A percentile compares a stretch with the other conserved stretches of the same genome.
Conservation (phyloP, 2,888 invertebrate species). For the Callyntrura guangdongensis region DNA sequence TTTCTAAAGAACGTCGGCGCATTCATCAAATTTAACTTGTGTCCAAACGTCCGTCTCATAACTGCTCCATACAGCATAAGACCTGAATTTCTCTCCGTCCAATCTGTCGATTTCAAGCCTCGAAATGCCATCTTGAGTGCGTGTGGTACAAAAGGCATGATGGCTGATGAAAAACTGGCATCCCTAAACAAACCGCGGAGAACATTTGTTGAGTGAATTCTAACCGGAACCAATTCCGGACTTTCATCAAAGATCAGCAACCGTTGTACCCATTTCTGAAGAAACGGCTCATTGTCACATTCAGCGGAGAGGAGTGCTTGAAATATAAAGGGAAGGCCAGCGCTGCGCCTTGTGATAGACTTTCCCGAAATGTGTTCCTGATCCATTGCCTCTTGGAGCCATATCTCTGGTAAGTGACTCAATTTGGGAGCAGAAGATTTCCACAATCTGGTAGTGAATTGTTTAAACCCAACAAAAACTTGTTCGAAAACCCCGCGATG, state of each 20-base stretch:
- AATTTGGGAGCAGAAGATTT: constrained; percentile 86
- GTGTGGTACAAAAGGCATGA: constrained; percentile 89
- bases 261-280: constrained; percentile 80
- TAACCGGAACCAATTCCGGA: constrained; percentile 85
- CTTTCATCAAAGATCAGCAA: constrained; percentile 84
- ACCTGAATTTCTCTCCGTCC: constrained; percentile 95
- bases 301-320: constrained; percentile 86
- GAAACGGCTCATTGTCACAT: constrained; percentile 77
- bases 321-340: constrained; percentile 97
- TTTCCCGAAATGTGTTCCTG: constrained; percentile 86
- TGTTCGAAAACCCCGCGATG: constrained; percentile 99
- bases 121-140: constrained; percentile 91
- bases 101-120: constrained; percentile 91
- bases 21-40: constrained; percentile 86
- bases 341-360: constrained; percentile 95
- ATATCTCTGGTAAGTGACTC: constrained; percentile 89
- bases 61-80: constrained; percentile 94
- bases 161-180: constrained; percentile 91
- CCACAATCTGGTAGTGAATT: constrained; percentile 91
- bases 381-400: constrained; percentile 87
- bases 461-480: constrained; percentile 95
- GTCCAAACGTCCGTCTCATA: constrained; percentile 94
- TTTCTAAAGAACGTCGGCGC: constrained; percentile 92
- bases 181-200: constrained; percentile 93
- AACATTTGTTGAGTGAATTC: constrained; percentile 95